phyloP scores from a whole-genome alignment of 1,140 invertebrate genomes.

The Hermatobates lingyangjiaoensis region DNA sequence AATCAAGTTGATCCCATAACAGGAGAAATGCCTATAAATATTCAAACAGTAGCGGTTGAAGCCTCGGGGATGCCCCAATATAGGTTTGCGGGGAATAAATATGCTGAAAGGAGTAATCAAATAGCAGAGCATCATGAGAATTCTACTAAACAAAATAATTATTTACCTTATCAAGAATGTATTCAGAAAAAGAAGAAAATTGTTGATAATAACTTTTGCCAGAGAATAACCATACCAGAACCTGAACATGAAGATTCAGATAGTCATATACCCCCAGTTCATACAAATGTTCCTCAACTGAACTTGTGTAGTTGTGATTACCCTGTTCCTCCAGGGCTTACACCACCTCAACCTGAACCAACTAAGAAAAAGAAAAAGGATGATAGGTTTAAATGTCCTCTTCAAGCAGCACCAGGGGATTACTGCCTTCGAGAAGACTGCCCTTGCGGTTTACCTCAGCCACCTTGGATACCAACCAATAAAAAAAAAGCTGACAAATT shows the following conservation, averaged over 20 bases:
- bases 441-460: background rate
- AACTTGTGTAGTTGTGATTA: constrained; percentile 10
- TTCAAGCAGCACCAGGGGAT: background rate
- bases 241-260: background rate
- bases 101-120: no score
- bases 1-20: no score
- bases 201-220: background rate
- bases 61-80: no score
- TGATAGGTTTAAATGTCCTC: background rate
- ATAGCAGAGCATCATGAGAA: background rate
- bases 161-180: background rate
- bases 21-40: no score
- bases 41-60: no score
- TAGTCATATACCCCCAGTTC: background rate
- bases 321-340: constrained; percentile 6
- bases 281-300: background rate
- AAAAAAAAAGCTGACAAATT: background rate
- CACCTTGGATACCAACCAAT: background rate
- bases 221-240: background rate
- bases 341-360: background rate
- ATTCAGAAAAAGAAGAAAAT: background rate
- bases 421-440: background rate
- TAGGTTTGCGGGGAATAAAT: no score
- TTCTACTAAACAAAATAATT: background rate
- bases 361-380: constrained; percentile 5